Evolutionary conservation across 2,888 invertebrate genomes (phyloP).

Genomic region (Lasioglossum marginatum): DNA sequence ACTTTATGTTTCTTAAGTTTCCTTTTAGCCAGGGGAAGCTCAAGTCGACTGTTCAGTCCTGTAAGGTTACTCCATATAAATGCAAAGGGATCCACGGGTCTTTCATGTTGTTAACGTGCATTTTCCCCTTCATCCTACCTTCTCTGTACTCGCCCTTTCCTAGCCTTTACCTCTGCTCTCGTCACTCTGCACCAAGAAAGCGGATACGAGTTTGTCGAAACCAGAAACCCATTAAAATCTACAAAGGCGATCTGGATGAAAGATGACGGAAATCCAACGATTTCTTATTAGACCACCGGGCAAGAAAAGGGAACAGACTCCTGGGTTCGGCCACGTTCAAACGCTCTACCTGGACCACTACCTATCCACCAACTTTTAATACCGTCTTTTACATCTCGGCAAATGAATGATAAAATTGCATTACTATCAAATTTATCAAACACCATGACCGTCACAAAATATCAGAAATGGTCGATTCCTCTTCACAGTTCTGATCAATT

Average conservation of each 20-base stretch:
- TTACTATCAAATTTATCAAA: background rate
- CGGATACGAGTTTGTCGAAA: slow-evolving; percentile 70
- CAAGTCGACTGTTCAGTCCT: slow-evolving; percentile 74
- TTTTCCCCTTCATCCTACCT: slow-evolving; percentile 41
- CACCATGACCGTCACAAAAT: background rate
- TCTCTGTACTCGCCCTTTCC: slow-evolving; percentile 30
- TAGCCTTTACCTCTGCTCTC: slow-evolving; percentile 48
- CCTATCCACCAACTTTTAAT: slow-evolving; percentile 14
- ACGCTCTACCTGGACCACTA: slow-evolving; percentile 16
- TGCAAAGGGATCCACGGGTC: slow-evolving; percentile 74
- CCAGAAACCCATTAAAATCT: slow-evolving; percentile 74
- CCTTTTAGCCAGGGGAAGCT: slow-evolving; percentile 72
- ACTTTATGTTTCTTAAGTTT: slow-evolving; percentile 78
- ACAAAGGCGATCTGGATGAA: slow-evolving; percentile 66
- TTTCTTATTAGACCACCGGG: slow-evolving; percentile 62
- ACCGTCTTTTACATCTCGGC: background rate
- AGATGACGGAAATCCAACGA: slow-evolving; percentile 64
- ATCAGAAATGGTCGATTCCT: background rate
- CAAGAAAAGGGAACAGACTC: slow-evolving; percentile 50
- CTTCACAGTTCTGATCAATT: background rate
- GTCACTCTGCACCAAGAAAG: slow-evolving; percentile 59
- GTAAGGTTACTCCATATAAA: slow-evolving; percentile 76
- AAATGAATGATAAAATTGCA: slow-evolving; percentile 8
- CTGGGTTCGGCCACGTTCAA: slow-evolving; percentile 39
- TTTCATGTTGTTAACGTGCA: slow-evolving; percentile 75